A percentile compares a stretch with the other conserved stretches of the same genome.
These are phyloP conservation scores for Parasteatoda tepidariorum DNA, from an alignment of 1,140 invertebrate genomes.

Conservation along the genomic window DNA sequence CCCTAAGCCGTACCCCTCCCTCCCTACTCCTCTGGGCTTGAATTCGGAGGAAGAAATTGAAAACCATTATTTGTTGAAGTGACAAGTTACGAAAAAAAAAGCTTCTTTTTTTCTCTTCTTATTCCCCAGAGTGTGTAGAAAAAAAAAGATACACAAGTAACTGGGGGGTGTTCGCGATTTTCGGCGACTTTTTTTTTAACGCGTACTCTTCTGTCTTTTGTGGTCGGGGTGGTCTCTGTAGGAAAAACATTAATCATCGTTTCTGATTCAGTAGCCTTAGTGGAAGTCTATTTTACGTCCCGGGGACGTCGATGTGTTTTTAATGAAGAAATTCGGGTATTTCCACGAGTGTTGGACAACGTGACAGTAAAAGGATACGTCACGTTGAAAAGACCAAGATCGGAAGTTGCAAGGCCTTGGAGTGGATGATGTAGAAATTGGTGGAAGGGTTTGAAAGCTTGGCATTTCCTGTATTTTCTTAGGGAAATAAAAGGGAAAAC, in stretches of 20 bases:
- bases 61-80: conserved; percentile 43
- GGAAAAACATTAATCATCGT: not conserved
- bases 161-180: not conserved
- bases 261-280: not conserved
- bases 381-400: not conserved
- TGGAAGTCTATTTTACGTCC: not conserved
- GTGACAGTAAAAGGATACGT: not conserved
- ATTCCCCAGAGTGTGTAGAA: not conserved
- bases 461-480: not conserved
- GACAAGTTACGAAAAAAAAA: conserved; percentile 24
- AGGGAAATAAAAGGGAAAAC: not conserved
- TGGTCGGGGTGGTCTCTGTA: not conserved
- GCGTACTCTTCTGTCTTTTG: not conserved
- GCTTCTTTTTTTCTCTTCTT: not conserved
- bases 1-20: not conserved
- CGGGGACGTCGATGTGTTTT: not conserved
- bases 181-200: not conserved
- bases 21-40: not conserved
- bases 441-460: not conserved
- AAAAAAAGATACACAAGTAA: conserved; percentile 14
- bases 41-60: conserved; percentile 26
- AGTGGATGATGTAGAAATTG: not conserved
- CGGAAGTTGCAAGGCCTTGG: not conserved
- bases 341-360: not conserved
- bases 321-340: not conserved